Evolutionary conservation across 2,888 invertebrate genomes (phyloP).

Genomic region (Ashinkailepas kermadecensis): DNA sequence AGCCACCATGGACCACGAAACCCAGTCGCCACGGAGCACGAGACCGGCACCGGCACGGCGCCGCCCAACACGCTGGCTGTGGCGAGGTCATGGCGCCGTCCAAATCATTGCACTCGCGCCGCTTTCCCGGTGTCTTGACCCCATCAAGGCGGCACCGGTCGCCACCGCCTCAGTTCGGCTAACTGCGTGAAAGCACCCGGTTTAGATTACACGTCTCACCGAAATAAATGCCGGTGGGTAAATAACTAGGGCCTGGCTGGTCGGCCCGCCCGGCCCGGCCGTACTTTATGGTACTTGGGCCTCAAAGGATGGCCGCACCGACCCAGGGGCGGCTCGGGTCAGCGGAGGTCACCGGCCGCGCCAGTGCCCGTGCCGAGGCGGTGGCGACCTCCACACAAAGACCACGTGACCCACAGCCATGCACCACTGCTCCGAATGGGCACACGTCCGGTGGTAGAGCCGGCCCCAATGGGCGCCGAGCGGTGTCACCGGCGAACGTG

Average conservation of each 20-base stretch:
- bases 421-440: slow-evolving; percentile 26
- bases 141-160: not conserved
- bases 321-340: not conserved
- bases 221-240: not conserved
- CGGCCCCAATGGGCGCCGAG: not conserved
- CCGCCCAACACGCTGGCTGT: not conserved
- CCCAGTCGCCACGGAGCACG: not conserved
- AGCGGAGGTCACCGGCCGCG: not conserved
- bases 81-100: not conserved
- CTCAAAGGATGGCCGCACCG: not conserved
- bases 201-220: not conserved
- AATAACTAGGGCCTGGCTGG: not conserved
- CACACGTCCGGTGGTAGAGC: not conserved
- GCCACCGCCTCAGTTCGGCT: not conserved
- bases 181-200: not conserved
- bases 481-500: not conserved
- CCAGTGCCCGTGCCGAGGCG: not conserved
- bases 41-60: not conserved
- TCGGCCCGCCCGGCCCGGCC: not conserved
- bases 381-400: not conserved
- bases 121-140: not conserved
- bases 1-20: too few relatives aligned
- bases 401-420: not conserved
- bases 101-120: not conserved
- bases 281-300: not conserved